Evolutionary conservation across 2,888 invertebrate genomes (phyloP), one percentile per base, ranked within the genome.

Genomic region (Ormia ochracea): DNA sequence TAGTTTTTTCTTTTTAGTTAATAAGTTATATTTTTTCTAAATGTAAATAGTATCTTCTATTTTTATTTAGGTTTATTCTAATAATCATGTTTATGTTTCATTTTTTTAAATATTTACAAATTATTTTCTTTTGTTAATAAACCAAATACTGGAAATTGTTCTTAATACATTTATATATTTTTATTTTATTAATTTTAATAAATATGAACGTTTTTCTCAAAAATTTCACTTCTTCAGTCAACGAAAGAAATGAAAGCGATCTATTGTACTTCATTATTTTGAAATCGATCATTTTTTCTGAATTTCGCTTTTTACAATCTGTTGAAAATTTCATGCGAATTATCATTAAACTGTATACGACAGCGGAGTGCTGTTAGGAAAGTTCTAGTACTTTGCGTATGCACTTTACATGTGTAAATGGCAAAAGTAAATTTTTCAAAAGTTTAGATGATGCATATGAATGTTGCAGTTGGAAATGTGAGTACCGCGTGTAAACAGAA

Each of bases 1-100:
- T 41, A 4, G 4, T 31, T 10, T 31, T 17, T 41, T 31, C 48
- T 19, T 19, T 41, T 52, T 68, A 73, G 61, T 6, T n/a, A 9
- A 10, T 58, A 58, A 56, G 45, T 45, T 38, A 21, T 19, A 19
- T 26, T 10, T 19, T 63, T 26, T 1, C 19, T 17, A 63, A 52
- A 17, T 66, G 41, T 50, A 50, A 48, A 65, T 65, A 50, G 2
- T 52, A 38, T 28, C 21, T 56, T 56, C 9, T 23, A 38, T 14
- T 31, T 41, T 12, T 38, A 4, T 23, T 23, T 56, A 36, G 36
- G 17, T 43, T 41, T 19, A 54, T 19, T 31, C 19, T 54, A 41
- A 17, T 7, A 14, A 2, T 14, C 21, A n/a, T 21, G 12, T n/a
- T n/a, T 19, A n/a, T n/a, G n/a, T n/a, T n/a, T n/a, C n/a, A n/a